Percentiles rank a stretch among this genome's conserved stretches.
These are phyloP conservation scores for Silurus aristotelis DNA, from an alignment of 2,797 vertebrate species.

Conservation along the genomic window DNA sequence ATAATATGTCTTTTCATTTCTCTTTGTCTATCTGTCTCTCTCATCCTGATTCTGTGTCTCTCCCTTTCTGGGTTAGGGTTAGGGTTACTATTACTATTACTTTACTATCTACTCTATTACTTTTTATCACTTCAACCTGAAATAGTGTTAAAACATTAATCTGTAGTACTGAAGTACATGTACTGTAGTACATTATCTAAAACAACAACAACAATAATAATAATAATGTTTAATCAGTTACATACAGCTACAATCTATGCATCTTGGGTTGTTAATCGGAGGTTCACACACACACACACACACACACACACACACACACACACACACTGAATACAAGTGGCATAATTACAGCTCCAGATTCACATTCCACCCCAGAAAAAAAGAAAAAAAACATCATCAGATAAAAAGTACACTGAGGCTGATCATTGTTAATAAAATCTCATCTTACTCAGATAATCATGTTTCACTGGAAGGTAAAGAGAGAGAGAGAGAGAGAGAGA, in stretches of 20 bases:
- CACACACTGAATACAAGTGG: neutral
- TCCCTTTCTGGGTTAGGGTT: too few relatives aligned
- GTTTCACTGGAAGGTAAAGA: conserved; percentile 37
- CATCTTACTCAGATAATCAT: conserved; percentile 40
- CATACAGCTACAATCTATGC: too few relatives aligned
- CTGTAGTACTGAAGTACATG: too few relatives aligned
- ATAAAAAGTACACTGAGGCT: conserved; percentile 37
- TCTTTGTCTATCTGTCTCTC: neutral
- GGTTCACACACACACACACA: conserved; percentile 7
- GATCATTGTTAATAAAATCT: conserved; percentile 37
- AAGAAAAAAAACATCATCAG: conserved; percentile 36
- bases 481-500: conserved; percentile 29
- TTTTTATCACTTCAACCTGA: neutral
- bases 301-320: conserved; percentile 6
- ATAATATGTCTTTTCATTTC: neutral
- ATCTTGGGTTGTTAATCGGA: neutral
- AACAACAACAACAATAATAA: neutral
- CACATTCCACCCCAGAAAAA: conserved; percentile 18
- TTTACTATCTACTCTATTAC: too few relatives aligned
- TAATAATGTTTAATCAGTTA: neutral
- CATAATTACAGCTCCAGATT: conserved; percentile 29
- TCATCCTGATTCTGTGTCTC: neutral
- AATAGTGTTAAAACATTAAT: neutral
- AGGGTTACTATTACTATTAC: too few relatives aligned
- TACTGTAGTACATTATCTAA: neutral